These are phyloP conservation scores for Parazoanthus swiftii DNA, from an alignment of 92 coral and sea anemone genomes.

Conservation along the genomic window DNA sequence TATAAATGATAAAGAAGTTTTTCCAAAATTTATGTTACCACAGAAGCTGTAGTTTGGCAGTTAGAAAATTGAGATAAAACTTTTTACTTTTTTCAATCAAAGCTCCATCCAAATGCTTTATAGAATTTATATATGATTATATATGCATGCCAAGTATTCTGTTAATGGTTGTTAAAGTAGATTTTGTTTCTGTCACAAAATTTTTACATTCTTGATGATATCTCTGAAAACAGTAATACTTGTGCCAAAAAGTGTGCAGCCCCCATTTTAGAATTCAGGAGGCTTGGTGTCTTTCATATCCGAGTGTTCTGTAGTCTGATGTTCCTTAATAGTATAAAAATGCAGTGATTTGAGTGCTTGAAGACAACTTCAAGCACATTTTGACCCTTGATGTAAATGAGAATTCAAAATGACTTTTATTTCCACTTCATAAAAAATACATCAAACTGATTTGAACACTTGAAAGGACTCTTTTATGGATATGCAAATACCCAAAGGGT, in stretches of 20 bases:
- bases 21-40: not conserved
- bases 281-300: not conserved
- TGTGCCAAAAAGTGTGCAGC: not conserved
- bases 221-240: not conserved
- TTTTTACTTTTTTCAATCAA: not conserved
- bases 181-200: too few species aligned
- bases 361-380: not conserved
- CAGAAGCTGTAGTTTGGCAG: not conserved
- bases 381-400: too few species aligned
- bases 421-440: too few species aligned
- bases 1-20: not conserved
- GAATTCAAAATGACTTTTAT: too few species aligned
- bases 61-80: not conserved
- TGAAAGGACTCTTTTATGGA: too few species aligned
- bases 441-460: too few species aligned
- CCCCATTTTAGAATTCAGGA: not conserved
- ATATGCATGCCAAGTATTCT: not conserved
- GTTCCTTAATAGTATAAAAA: not conserved
- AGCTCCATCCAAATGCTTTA: not conserved
- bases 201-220: too few species aligned
- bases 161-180: not conserved
- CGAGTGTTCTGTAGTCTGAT: not conserved
- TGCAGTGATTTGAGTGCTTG: not conserved
- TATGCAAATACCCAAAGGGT: too few species aligned
- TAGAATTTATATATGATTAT: too few species aligned